A percentile compares a stretch with the other conserved stretches of the same genome.
phyloP scores from a whole-genome alignment of 2,888 invertebrate genomes.

The Ischnura elegans region DNA sequence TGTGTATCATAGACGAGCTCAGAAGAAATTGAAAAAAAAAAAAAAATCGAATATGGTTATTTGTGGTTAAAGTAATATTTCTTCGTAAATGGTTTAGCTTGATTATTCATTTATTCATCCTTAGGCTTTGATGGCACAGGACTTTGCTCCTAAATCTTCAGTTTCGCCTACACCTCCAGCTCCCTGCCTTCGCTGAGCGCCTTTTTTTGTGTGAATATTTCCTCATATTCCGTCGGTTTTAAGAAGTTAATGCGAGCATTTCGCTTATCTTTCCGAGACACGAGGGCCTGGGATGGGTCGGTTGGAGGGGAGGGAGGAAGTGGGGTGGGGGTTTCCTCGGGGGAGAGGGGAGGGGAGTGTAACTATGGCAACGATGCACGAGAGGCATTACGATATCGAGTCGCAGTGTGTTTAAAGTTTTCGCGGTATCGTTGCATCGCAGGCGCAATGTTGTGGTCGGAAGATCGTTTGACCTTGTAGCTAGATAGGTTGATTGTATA shows the following conservation, averaged over 20 bases:
- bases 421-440: no score
- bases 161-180: not conserved
- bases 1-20: not conserved
- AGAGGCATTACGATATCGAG: not conserved
- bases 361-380: no score
- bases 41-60: not conserved
- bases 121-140: not conserved
- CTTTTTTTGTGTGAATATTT: slow-evolving; percentile 22
- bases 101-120: slow-evolving; percentile 15
- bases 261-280: slow-evolving; percentile 35
- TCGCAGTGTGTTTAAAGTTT: no score
- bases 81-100: not conserved
- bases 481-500: no score
- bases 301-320: not conserved
- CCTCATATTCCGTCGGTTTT: slow-evolving; percentile 26
- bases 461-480: no score
- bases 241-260: slow-evolving; percentile 35
- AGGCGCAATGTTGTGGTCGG: no score
- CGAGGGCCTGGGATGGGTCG: not conserved
- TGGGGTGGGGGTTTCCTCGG: not conserved
- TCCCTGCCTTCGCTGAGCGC: not conserved
- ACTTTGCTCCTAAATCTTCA: not conserved
- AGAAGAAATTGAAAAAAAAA: not conserved
- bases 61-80: not conserved
- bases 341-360: not conserved